phyloP scores from a whole-genome alignment of 2,113 vertebrate genomes.

The Mormyrus iriodes region DNA sequence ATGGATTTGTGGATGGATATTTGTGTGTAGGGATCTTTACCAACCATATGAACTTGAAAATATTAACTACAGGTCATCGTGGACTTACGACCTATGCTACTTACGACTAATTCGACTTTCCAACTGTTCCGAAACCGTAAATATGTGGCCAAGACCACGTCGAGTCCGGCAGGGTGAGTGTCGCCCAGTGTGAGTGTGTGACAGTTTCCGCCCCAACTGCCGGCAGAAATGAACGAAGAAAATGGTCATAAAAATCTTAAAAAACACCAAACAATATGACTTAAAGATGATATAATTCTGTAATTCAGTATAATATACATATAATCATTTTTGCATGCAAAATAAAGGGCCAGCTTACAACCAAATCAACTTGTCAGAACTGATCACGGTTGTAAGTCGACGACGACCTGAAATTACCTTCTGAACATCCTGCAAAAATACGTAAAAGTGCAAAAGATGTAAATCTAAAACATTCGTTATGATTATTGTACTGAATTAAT shows the following conservation, averaged over 20 bases:
- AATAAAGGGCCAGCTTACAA: not conserved
- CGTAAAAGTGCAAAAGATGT: not conserved
- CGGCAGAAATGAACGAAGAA: not conserved
- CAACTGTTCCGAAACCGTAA: not conserved
- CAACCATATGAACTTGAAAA: not conserved
- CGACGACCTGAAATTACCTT: not conserved
- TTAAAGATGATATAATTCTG: not conserved
- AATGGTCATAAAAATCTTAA: not conserved
- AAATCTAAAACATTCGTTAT: not conserved
- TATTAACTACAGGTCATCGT: not conserved
- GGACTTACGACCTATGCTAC: not conserved
- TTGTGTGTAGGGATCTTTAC: not conserved
- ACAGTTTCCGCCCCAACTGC: not conserved
- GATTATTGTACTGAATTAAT: not conserved
- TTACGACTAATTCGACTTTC: not conserved
- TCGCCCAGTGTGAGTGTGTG: not conserved
- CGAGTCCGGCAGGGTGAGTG: not conserved
- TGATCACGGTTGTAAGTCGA: not conserved
- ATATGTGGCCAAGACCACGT: not conserved
- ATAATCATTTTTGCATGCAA: not conserved
- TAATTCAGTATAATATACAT: not conserved
- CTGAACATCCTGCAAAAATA: not conserved
- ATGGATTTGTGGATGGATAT: not conserved
- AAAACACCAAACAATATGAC: not conserved
- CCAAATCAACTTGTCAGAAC: not conserved